Evolutionary conservation across 1,140 invertebrate genomes (phyloP).

Genomic region (Lucilia sericata): DNA sequence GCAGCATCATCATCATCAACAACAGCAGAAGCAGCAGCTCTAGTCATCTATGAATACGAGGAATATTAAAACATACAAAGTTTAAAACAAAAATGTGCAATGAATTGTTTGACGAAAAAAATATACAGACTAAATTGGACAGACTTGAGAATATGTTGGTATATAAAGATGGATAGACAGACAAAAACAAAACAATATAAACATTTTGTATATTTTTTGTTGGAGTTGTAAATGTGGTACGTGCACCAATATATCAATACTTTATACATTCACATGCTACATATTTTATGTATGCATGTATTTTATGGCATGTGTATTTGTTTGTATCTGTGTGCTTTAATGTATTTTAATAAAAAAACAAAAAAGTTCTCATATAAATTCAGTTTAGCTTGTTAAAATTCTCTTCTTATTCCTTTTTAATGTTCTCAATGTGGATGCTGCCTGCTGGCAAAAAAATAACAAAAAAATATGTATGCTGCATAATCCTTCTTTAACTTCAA

Average conservation of each 20-base stretch:
- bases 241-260: slow-evolving; percentile 1
- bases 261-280: not conserved
- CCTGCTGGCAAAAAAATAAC: not conserved
- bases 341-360: no score
- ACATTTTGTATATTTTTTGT: not conserved
- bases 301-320: not conserved
- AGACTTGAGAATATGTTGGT: not conserved
- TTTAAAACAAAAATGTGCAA: slow-evolving; percentile 7
- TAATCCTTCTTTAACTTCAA: not conserved
- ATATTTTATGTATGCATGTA: not conserved
- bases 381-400: slow-evolving; percentile 13
- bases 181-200: not conserved
- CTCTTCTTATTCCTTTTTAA: not conserved
- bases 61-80: not conserved
- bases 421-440: slow-evolving; percentile 8
- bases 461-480: no score
- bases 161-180: not conserved
- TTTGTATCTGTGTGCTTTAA: not conserved
- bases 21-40: not conserved
- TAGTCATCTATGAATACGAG: not conserved
- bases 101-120: slow-evolving; percentile 5
- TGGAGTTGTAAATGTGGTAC: not conserved
- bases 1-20: not conserved
- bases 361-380: slow-evolving; percentile 1
- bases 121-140: not conserved